phyloP scores from a whole-genome alignment of 2,113 vertebrate genomes.

The human region GRCh38 chr19:29258001-29258500 shows the following conservation, averaged over 20 bases:
- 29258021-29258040: not conserved
- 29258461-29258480: not conserved
- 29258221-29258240: not conserved
- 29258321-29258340: not conserved
- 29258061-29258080: not conserved
- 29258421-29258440: not conserved
- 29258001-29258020: not conserved
- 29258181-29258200: not conserved
- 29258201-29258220: not conserved
- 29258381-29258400: not conserved
- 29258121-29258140: not conserved
- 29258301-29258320: not conserved
- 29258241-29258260: not conserved
- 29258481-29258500: not conserved
- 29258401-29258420: not conserved
- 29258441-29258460: not conserved
- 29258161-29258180: too few relatives aligned
- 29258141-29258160: not conserved
- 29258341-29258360: not conserved
- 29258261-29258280: not conserved
- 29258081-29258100: not conserved
- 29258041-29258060: not conserved
- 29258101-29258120: not conserved
- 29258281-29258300: not conserved
- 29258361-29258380: not conserved